Conservation (phyloP, 1,140 invertebrate genomes). For the Arion vulgaris region DNA sequence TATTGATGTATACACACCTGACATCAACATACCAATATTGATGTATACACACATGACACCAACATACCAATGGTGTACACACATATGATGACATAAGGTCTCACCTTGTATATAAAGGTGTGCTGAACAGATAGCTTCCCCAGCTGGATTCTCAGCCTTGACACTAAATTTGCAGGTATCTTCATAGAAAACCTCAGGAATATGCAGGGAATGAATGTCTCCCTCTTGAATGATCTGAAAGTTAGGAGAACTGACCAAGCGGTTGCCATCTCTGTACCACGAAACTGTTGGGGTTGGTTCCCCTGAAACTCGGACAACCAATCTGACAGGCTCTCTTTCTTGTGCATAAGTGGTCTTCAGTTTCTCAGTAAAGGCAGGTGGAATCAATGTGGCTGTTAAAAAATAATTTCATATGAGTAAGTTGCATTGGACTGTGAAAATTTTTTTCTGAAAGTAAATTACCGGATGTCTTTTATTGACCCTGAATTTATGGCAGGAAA, state of each 20-base stretch:
- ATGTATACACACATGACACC: too few relatives aligned
- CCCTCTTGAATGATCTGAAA: constrained; percentile 72
- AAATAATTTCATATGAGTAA: not conserved
- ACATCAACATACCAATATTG: too few relatives aligned
- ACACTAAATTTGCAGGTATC: constrained; percentile 79
- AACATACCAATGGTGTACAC: too few relatives aligned
- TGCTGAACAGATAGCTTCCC: constrained; percentile 67
- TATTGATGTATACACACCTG: too few relatives aligned
- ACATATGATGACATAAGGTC: too few relatives aligned
- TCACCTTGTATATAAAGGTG: constrained; percentile 69
- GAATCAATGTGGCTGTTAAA: constrained; percentile 72
- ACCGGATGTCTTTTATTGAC: too few relatives aligned
- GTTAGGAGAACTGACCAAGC: constrained; percentile 69
- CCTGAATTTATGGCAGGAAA: too few relatives aligned
- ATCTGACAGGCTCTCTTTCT: constrained; percentile 72
- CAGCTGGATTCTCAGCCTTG: constrained; percentile 68
- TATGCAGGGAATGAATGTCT: constrained; percentile 70
- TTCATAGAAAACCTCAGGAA: constrained; percentile 72
- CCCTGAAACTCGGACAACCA: constrained; percentile 73
- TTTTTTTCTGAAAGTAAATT: not conserved
- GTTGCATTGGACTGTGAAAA: too few relatives aligned
- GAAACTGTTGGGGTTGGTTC: constrained; percentile 73
- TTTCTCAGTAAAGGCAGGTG: constrained; percentile 73
- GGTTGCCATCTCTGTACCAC: constrained; percentile 73
- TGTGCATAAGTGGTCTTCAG: constrained; percentile 68